Conservation (phyloP, 2,888 invertebrate species). For the Agrilus cyanescens region DNA sequence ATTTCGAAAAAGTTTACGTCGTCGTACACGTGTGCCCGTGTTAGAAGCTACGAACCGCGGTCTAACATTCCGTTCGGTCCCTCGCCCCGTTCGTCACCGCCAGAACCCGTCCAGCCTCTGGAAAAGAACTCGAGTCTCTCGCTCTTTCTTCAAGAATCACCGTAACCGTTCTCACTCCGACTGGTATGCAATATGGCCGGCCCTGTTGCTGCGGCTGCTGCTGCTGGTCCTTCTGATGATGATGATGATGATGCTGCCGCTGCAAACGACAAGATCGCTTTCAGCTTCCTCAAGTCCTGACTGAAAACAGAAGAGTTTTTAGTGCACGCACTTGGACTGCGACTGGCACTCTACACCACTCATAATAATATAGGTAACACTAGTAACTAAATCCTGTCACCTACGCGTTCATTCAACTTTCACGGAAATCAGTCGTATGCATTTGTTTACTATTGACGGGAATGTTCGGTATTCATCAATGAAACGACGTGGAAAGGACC, state of each 20-base stretch:
- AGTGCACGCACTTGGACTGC: constrained; percentile 9
- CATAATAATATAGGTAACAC: constrained; percentile 4
- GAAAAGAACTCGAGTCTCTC: constrained; percentile 19
- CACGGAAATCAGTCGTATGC: too few species aligned
- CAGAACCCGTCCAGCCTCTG: constrained; percentile 34
- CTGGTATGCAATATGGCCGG: constrained; percentile 41
- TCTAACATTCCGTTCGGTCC: constrained; percentile 35
- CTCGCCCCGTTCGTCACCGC: constrained; percentile 34
- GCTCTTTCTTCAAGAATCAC: constrained; percentile 21
- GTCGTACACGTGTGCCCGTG: constrained; percentile 30
- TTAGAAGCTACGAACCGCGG: constrained; percentile 28
- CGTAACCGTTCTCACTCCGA: constrained; percentile 27
- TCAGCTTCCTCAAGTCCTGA: constrained; percentile 4
- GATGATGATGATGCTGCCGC: constrained; percentile 3
- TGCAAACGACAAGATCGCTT: constrained; percentile 15
- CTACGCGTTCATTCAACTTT: background rate
- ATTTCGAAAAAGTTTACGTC: constrained; percentile 1
- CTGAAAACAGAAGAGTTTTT: constrained; percentile 24
- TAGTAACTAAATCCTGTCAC: background rate
- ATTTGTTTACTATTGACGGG: too few species aligned
- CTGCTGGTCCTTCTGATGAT: constrained; percentile 1
- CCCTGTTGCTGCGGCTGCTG: constrained; percentile 19
- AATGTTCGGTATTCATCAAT: too few species aligned
- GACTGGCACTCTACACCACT: constrained; percentile 6
- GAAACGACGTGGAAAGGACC: too few species aligned